Conservation (phyloP, 1,140 invertebrate genomes). For the Camponotus floridanus region DNA sequence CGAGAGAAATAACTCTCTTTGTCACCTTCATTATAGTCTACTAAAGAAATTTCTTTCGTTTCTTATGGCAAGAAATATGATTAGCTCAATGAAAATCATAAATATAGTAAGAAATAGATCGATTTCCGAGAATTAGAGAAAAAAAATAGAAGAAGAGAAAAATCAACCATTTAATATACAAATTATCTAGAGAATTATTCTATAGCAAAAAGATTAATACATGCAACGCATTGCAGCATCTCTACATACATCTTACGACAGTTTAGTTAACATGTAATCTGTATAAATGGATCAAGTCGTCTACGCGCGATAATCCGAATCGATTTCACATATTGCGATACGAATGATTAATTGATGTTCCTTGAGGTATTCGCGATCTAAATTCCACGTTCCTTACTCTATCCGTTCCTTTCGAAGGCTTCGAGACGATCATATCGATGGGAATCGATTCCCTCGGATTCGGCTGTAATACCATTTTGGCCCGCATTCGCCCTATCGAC, state of each 20-base stretch:
- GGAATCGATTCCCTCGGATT: slow-evolving; percentile 61
- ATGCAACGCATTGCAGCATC: not conserved
- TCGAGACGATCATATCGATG: slow-evolving; percentile 56
- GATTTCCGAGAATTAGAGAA: too few species aligned
- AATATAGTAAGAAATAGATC: too few species aligned
- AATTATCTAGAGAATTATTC: too few species aligned
- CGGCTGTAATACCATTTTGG: slow-evolving; percentile 63
- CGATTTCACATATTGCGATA: slow-evolving; percentile 61
- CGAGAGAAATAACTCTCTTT: too few species aligned
- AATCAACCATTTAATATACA: too few species aligned
- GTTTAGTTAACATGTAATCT: slow-evolving; percentile 38
- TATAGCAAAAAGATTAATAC: not conserved
- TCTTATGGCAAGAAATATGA: too few species aligned
- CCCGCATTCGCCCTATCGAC: slow-evolving; percentile 67
- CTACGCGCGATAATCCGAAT: slow-evolving; percentile 36
- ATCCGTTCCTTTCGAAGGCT: slow-evolving; percentile 51
- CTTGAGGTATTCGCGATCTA: slow-evolving; percentile 55
- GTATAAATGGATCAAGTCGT: slow-evolving; percentile 60
- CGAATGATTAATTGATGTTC: slow-evolving; percentile 63
- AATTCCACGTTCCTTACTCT: slow-evolving; percentile 49
- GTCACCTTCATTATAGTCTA: too few species aligned
- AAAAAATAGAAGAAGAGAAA: too few species aligned
- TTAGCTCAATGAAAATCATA: too few species aligned
- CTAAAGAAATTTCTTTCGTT: too few species aligned
- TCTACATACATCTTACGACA: not conserved